Evolutionary conservation across 2,113 vertebrate genomes (phyloP).

Genomic region (Charadrius vociferus): DNA sequence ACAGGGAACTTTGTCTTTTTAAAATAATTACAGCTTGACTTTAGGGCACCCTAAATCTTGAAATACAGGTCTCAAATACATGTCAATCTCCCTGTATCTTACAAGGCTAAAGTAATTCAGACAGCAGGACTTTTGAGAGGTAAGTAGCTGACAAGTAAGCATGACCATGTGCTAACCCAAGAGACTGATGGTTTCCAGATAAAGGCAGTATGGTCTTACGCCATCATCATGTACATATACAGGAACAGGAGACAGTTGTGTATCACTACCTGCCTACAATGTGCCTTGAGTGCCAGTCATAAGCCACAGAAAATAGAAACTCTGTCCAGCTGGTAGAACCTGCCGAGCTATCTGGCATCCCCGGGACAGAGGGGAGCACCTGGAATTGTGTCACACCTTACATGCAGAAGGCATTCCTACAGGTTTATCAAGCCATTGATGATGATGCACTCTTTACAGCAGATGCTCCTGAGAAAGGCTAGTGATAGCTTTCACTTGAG

Average conservation of each 20-base stretch:
- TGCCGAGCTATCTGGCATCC: neutral
- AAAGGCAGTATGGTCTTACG: neutral
- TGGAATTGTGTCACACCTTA: neutral
- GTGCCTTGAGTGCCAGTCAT: neutral
- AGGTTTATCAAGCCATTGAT: neutral
- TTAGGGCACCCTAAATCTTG: neutral
- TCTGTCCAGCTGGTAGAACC: neutral
- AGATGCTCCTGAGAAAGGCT: neutral
- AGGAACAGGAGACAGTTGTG: neutral
- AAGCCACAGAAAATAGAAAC: neutral
- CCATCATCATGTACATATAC: accelerated
- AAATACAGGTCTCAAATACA: neutral
- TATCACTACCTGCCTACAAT: neutral
- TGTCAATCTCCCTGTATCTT: neutral
- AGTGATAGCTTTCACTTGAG: neutral
- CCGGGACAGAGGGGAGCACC: neutral
- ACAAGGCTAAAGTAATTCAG: neutral
- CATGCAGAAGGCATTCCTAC: neutral
- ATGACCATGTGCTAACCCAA: neutral
- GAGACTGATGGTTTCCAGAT: neutral
- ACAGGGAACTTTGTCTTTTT: neutral
- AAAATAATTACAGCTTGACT: neutral
- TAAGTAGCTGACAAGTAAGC: neutral
- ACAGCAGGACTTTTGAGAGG: neutral
- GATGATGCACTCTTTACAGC: neutral